Evolutionary conservation across 2,888 invertebrate genomes (phyloP).

Genomic region (Trissonchulus sp.): DNA sequence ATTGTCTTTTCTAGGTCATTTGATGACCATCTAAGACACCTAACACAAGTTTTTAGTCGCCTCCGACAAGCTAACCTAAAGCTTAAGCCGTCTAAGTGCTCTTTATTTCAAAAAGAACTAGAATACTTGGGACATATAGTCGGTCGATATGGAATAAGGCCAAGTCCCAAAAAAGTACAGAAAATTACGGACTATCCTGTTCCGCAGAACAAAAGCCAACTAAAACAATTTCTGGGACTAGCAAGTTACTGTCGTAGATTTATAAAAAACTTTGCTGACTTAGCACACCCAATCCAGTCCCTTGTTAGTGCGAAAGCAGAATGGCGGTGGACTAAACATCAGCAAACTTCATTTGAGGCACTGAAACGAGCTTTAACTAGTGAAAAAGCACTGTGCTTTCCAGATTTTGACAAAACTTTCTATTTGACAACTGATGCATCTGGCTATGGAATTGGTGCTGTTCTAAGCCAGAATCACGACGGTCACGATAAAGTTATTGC

Average conservation of each 20-base stretch:
- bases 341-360: background rate
- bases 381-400: slow-evolving; percentile 14
- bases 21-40: background rate
- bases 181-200: background rate
- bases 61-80: background rate
- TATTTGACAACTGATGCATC: slow-evolving; percentile 21
- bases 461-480: background rate
- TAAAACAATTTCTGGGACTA: slow-evolving; percentile 13
- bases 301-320: background rate
- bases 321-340: background rate
- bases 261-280: background rate
- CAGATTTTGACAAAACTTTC: slow-evolving; percentile 21
- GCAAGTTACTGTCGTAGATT: slow-evolving; percentile 12
- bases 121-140: background rate
- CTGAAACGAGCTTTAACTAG: background rate
- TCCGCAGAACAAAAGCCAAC: background rate
- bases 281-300: background rate
- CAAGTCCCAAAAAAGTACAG: background rate
- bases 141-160: background rate
- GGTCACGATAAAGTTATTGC: slow-evolving; percentile 27
- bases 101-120: background rate
- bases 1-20: background rate
- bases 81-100: background rate
- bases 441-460: background rate
- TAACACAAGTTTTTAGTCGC: background rate